A percentile compares a stretch with the other conserved stretches of the same genome.
Evolutionary conservation across 1,140 invertebrate genomes (phyloP).

Genomic region (Apis laboriosa): DNA sequence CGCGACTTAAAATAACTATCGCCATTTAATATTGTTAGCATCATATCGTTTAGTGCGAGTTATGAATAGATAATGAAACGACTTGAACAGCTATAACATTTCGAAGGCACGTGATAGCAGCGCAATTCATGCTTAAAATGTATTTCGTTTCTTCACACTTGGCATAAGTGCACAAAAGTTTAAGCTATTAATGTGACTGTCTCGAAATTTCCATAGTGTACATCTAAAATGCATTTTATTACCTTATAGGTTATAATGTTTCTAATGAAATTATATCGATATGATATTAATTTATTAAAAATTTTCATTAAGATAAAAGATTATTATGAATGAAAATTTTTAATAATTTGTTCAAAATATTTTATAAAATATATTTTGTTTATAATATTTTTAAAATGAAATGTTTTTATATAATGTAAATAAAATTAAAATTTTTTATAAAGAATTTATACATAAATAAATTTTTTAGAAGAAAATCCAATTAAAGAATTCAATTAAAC

Average conservation of each 20-base stretch:
- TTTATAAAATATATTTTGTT: no score
- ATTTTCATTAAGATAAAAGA: no score
- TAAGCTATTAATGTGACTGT: neutral
- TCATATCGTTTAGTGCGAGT: neutral
- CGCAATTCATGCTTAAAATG: slow-evolving; percentile 16
- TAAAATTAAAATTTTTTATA: neutral
- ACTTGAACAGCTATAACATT: neutral
- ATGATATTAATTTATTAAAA: no score
- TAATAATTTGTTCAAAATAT: neutral
- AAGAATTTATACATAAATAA: neutral
- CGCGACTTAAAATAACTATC: neutral
- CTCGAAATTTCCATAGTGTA: neutral
- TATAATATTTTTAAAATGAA: neutral
- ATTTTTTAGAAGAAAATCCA: neutral
- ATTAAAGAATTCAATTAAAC: slow-evolving; percentile 1
- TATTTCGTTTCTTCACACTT: slow-evolving; percentile 10
- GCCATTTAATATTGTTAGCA: neutral
- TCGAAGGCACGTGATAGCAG: neutral
- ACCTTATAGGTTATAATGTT: neutral
- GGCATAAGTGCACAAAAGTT: neutral
- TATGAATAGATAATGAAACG: neutral
- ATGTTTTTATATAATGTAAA: neutral
- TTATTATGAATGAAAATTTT: no score
- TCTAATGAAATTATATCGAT: no score
- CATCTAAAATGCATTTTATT: neutral